Conservation (phyloP, 2,797 vertebrate genomes). For the Melanogrammus aeglefinus region DNA sequence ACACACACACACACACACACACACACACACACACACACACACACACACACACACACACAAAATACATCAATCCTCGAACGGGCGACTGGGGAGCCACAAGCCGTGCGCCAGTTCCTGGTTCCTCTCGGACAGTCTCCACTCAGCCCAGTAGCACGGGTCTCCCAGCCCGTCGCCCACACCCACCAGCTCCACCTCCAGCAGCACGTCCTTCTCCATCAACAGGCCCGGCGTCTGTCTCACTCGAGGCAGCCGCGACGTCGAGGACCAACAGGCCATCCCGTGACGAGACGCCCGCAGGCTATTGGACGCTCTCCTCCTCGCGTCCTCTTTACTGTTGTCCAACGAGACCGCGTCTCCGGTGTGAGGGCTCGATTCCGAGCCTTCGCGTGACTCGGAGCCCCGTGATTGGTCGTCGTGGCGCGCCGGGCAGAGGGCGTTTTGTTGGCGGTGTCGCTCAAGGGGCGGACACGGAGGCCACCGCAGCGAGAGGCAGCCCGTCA, state of each 20-base stretch:
- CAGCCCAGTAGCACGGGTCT: constrained; percentile 60
- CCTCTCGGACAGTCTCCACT: constrained; percentile 69
- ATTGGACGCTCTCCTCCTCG: constrained; percentile 31
- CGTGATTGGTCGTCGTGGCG: constrained; percentile 40
- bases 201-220: constrained; percentile 61
- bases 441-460: constrained; percentile 45
- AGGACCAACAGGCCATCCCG: constrained; percentile 47
- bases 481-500: constrained; percentile 63
- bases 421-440: constrained; percentile 41
- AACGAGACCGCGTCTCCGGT: constrained; percentile 10
- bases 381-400: constrained; percentile 29
- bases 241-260: constrained; percentile 43
- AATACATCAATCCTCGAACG: not conserved
- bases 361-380: constrained; percentile 46
- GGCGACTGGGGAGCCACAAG: constrained; percentile 59
- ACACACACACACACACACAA: too few species aligned
- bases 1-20: not conserved
- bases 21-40: too few species aligned
- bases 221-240: constrained; percentile 45
- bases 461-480: constrained; percentile 62
- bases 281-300: constrained; percentile 7
- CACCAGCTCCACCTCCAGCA: constrained; percentile 66
- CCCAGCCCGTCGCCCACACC: constrained; percentile 50
- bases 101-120: constrained; percentile 63
- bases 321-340: constrained; percentile 39